Base-by-base conservation (phyloP, 2,113 vertebrate species). In the Marmota monax region DNA sequence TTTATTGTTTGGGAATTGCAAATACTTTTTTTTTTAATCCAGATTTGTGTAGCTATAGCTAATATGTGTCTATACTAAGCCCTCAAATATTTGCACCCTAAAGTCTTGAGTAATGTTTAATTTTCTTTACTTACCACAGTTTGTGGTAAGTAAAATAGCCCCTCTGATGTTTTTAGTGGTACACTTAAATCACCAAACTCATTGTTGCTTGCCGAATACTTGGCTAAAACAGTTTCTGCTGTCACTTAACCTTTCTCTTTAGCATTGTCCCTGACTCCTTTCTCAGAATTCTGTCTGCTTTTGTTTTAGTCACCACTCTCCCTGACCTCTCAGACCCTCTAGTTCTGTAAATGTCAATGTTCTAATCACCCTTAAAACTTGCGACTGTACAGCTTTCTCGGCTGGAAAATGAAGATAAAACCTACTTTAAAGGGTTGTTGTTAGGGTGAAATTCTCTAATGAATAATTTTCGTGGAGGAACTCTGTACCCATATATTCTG, bases 321-420 rank as follows among this genome's bases (percentile, higher is more conserved):
- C 20, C 32, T 90, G 61, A 69, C 63, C 63, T 86, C 69, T 48
- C 39, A 84, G 63, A 84, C 37, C 45, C 73, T 84, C 76, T 34
- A 27, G 37, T 78, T 90, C 27, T 78, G 51, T 56, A 83, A 84
- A 83, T 86, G 45, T 65, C 53, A 37, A 72, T 18, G 22, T 87
- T 92, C 63, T 85, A 18, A 37, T 32, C 9, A 65, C 11, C 20
- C 27, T 39, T 90, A 80, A 92, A 77, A 92, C 42, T 84, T 88
- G 42, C 56, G 42, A 42, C 27, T 51, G 13, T 74, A 51, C 29
- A 58, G 23, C 85, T 89, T 85, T 14, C 25, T 82, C n/a, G 63
- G 17, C 51, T 94, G 48, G 51, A 88, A 92, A 86, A 73, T 29
- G 56, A 89, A 92, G 53, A 25, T 72, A 42, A 91, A 83, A 87